phyloP scores from a whole-genome alignment of 1,140 invertebrate species.

The Saccostrea glomerata region DNA sequence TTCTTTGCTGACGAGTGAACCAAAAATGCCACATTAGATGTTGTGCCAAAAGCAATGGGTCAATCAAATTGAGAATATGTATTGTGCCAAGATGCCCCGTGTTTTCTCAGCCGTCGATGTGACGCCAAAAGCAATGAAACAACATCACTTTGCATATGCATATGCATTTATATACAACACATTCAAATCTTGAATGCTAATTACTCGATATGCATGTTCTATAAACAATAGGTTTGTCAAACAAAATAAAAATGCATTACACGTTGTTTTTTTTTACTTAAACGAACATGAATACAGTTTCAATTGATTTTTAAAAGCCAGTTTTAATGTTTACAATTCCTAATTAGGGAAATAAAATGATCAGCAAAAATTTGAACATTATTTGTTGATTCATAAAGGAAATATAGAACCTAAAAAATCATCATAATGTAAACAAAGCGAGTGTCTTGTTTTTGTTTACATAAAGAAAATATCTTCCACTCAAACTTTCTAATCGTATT shows the following conservation, averaged over 20 bases:
- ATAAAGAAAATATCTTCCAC: too few species aligned
- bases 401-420: too few species aligned
- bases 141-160: background rate
- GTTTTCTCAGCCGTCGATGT: background rate
- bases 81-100: background rate
- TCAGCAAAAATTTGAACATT: too few species aligned
- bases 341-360: too few species aligned
- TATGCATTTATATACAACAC: background rate
- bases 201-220: background rate
- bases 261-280: background rate
- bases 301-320: too few species aligned
- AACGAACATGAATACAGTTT: too few species aligned
- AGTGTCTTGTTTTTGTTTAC: too few species aligned
- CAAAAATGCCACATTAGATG: background rate
- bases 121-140: slow-evolving; percentile 7
- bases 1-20: background rate
- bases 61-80: background rate
- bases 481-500: too few species aligned
- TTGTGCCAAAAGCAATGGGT: background rate
- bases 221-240: background rate
- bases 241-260: background rate
- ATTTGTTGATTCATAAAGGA: too few species aligned
- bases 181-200: background rate
- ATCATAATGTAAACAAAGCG: too few species aligned
- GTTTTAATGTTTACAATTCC: too few species aligned